phyloP scores from a whole-genome alignment of 2,888 invertebrate genomes.

The Baccha elongata region DNA sequence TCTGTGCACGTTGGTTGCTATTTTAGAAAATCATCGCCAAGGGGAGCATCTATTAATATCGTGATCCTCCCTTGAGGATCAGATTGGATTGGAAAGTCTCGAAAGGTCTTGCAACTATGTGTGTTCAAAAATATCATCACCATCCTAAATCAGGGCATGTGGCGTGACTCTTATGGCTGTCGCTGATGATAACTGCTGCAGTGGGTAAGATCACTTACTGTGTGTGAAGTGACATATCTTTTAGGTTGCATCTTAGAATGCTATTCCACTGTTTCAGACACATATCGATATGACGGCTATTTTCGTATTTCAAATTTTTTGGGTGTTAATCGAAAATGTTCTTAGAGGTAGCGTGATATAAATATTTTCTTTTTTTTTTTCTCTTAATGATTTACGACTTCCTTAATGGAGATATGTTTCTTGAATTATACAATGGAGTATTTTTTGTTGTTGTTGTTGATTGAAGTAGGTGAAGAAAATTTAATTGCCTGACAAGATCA shows the following conservation, averaged over 20 bases:
- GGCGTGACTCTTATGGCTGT: conserved; percentile 5
- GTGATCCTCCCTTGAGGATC: conserved; percentile 61
- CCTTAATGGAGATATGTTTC: conserved; percentile 50
- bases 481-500: conserved; percentile 61
- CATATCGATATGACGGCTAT: conserved; percentile 34
- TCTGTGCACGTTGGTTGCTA: conserved; percentile 25
- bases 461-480: conserved; percentile 64
- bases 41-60: conserved; percentile 67
- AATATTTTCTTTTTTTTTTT: conserved; percentile 52
- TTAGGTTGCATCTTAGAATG: neutral
- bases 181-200: neutral
- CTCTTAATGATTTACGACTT: conserved; percentile 58
- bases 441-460: conserved; percentile 46
- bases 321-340: conserved; percentile 60
- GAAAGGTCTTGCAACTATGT: neutral
- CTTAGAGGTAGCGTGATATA: conserved; percentile 37
- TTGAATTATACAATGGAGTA: neutral
- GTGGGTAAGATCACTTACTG: conserved; percentile 18
- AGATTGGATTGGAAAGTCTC: neutral
- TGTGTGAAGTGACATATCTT: conserved; percentile 61
- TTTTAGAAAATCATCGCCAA: conserved; percentile 63
- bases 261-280: conserved; percentile 9
- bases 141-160: conserved; percentile 65
- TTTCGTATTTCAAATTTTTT: conserved; percentile 43
- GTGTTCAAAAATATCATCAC: conserved; percentile 55